Conservation (phyloP, 92 coral and sea anemone species). For the Heliopora coerulea region DNA sequence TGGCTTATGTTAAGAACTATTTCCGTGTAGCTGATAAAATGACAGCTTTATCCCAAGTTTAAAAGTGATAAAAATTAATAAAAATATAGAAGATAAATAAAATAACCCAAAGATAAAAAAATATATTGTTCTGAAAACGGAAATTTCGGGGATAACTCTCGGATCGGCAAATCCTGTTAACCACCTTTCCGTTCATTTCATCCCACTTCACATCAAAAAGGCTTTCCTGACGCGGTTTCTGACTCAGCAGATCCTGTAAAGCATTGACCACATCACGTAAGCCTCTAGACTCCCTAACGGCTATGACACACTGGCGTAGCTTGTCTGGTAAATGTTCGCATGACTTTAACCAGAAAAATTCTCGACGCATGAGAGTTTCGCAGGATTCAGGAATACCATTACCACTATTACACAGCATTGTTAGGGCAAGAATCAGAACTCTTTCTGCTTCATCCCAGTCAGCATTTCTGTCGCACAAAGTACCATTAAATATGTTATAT, state of each 20-base stretch:
- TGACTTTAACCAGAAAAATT: slow-evolving; percentile 35
- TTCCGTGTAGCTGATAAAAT: too few relatives aligned
- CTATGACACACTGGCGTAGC: slow-evolving; percentile 53
- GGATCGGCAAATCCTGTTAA: not conserved
- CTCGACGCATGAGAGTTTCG: slow-evolving; percentile 48
- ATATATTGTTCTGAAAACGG: slow-evolving; percentile 9
- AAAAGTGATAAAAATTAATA: too few relatives aligned
- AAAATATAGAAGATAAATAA: too few relatives aligned
- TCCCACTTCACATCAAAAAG: slow-evolving; percentile 69
- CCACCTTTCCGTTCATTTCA: not conserved
- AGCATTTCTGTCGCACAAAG: slow-evolving; percentile 9
- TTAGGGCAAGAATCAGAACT: slow-evolving; percentile 65
- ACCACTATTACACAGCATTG: slow-evolving; percentile 90
- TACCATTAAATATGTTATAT: slow-evolving; percentile 63
- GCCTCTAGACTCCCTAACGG: slow-evolving; percentile 43
- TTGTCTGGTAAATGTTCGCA: slow-evolving; percentile 45
- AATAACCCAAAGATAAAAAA: too few relatives aligned
- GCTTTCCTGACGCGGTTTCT: slow-evolving; percentile 51
- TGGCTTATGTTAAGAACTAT: too few relatives aligned
- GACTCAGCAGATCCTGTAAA: slow-evolving; percentile 51
- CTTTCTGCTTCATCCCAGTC: slow-evolving; percentile 73
- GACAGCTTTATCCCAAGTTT: too few relatives aligned
- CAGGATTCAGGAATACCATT: slow-evolving; percentile 53
- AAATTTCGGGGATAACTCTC: slow-evolving; percentile 1
- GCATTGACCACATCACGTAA: slow-evolving; percentile 56